phyloP scores from a whole-genome alignment of 1,140 invertebrate species.

The Leucophenga varia region DNA sequence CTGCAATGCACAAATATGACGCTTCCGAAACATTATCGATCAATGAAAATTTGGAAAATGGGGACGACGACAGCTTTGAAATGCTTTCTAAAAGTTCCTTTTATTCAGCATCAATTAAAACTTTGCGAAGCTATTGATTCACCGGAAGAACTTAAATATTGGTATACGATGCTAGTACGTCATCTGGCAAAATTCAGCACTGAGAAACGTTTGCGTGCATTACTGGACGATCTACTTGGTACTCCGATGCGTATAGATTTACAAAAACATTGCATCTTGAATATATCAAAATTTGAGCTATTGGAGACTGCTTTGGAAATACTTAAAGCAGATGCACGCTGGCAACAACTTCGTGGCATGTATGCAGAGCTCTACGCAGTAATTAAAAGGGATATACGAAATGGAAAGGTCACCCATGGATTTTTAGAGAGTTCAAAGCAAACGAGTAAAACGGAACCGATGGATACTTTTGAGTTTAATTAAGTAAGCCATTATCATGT shows the following conservation, averaged over 20 bases:
- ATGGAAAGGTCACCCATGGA: too few species aligned
- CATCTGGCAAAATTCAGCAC: constrained; percentile 14
- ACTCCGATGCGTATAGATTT: not conserved
- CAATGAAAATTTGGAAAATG: too few species aligned
- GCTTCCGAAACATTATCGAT: constrained; percentile 10
- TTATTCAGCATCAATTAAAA: constrained; percentile 31
- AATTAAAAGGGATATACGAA: not conserved
- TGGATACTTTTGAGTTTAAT: too few species aligned
- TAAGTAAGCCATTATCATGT: too few species aligned
- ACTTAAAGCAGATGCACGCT: constrained; percentile 71
- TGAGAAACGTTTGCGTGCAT: constrained; percentile 20
- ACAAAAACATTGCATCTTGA: too few species aligned
- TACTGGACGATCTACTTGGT: constrained; percentile 23
- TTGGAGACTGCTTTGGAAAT: constrained; percentile 73
- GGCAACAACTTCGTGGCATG: constrained; percentile 85
- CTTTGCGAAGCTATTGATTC: constrained; percentile 20
- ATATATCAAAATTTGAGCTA: constrained; percentile 72
- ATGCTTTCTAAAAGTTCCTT: constrained; percentile 16
- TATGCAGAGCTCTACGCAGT: constrained; percentile 67
- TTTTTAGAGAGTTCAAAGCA: too few species aligned
- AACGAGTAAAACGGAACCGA: too few species aligned
- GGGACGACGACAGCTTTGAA: constrained; percentile 20
- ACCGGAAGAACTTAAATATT: constrained; percentile 21
- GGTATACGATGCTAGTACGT: constrained; percentile 25
- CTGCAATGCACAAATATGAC: constrained; percentile 9